Percentiles rank a stretch among this genome's conserved stretches.
Conservation (phyloP, 2,797 vertebrate genomes). For the Sorex maritimensis region DNA sequence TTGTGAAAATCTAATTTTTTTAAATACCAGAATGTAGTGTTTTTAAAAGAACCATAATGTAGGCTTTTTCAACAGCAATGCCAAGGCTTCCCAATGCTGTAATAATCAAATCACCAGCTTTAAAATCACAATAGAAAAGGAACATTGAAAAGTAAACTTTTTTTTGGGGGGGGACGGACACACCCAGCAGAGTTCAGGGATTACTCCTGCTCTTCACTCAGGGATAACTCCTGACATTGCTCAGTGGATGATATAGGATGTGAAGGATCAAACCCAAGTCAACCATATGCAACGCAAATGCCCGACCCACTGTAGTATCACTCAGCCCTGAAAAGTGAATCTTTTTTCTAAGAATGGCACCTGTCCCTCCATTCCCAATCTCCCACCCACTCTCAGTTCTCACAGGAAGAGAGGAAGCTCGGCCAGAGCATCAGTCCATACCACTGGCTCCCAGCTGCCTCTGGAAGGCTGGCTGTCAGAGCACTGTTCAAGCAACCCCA, state of each 20-base stretch:
- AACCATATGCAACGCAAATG: no score
- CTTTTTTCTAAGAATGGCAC: not conserved
- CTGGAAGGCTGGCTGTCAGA: not conserved
- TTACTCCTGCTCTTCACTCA: no score
- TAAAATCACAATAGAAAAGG: not conserved
- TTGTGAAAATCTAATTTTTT: no score
- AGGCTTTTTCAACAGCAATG: not conserved
- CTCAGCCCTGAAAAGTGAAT: no score
- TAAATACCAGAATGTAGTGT: no score
- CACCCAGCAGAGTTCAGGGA: no score
- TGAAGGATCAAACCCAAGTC: no score
- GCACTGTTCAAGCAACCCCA: not conserved
- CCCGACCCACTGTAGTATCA: no score
- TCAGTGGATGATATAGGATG: no score
- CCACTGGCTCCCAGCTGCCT: no score
- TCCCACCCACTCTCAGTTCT: not conserved
- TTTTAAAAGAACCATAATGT: not conserved
- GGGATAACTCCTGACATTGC: no score
- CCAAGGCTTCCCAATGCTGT: not conserved
- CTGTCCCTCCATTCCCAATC: not conserved
- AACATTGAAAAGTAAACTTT: not conserved
- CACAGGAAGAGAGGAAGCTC: not conserved
- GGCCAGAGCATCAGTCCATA: fast-evolving
- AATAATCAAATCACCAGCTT: not conserved
- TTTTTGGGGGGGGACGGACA: no score